phyloP scores from a whole-genome alignment of 1,140 invertebrate genomes.

The Drosophila nannoptera region DNA sequence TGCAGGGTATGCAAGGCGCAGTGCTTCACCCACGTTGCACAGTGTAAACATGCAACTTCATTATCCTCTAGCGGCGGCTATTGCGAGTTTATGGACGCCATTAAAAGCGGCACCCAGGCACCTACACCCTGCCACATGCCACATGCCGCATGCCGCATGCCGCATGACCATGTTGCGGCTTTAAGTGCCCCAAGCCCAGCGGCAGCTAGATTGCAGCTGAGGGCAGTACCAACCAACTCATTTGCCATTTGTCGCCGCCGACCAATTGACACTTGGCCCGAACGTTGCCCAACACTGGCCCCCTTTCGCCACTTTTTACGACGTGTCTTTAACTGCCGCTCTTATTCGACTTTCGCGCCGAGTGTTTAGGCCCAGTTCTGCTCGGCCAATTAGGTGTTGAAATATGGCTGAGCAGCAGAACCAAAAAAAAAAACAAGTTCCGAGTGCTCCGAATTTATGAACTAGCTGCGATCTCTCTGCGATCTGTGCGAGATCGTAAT shows the following conservation, averaged over 20 bases:
- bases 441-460: constrained; percentile 17
- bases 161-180: constrained; percentile 15
- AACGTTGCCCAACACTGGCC: constrained; percentile 36
- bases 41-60: constrained; percentile 75
- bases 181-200: constrained; percentile 15
- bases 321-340: constrained; percentile 23
- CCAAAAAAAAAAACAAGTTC: too few relatives aligned
- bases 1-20: neutral
- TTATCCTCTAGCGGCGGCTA: constrained; percentile 55
- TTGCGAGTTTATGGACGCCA: constrained; percentile 60
- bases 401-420: too few relatives aligned
- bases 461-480: constrained; percentile 6
- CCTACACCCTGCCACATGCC: constrained; percentile 44
- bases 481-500: constrained; percentile 33
- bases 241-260: constrained; percentile 60
- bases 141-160: constrained; percentile 15
- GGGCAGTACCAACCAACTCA: constrained; percentile 28
- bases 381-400: neutral
- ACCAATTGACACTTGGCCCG: constrained; percentile 52
- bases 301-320: constrained; percentile 13
- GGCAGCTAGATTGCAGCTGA: constrained; percentile 16
- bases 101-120: constrained; percentile 68
- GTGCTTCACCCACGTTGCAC: constrained; percentile 59
- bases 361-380: neutral
- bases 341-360: neutral